These are phyloP conservation scores for Leucophenga montana DNA, from an alignment of 2,888 invertebrate genomes.

Conservation along the genomic window DNA sequence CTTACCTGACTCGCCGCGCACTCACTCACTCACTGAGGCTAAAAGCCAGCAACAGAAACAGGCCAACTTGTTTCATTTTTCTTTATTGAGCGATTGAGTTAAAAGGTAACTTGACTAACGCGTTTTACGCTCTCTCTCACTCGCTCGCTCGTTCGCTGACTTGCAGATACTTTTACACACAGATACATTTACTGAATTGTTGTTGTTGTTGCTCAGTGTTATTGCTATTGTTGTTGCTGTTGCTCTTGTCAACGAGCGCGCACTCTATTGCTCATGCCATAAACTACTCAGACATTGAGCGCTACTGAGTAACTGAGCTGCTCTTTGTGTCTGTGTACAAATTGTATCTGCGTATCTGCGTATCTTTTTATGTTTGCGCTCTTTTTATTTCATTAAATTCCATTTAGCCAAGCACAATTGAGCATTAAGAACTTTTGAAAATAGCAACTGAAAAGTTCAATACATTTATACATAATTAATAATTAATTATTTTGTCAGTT, in stretches of 20 bases:
- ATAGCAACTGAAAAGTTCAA: too few relatives aligned
- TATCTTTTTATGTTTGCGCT: constrained; percentile 20
- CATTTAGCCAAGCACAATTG: constrained; percentile 48
- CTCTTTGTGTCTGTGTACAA: constrained; percentile 10
- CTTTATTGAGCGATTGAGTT: too few relatives aligned
- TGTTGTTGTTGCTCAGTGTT: too few relatives aligned
- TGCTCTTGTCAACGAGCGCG: constrained; percentile 45
- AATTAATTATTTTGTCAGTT: too few relatives aligned
- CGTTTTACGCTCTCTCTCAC: constrained; percentile 34
- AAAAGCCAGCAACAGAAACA: constrained; percentile 51
- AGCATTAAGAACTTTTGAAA: constrained; percentile 33
- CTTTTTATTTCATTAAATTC: constrained; percentile 16
- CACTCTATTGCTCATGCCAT: constrained; percentile 29
- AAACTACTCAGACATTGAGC: not conserved
- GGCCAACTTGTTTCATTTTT: constrained; percentile 31
- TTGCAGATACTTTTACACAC: constrained; percentile 6
- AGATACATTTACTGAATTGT: constrained; percentile 11
- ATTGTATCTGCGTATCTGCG: constrained; percentile 2
- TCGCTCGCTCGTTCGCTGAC: constrained; percentile 23
- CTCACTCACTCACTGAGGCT: constrained; percentile 58
- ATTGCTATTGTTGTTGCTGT: not conserved
- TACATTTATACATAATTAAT: too few relatives aligned
- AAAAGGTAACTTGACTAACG: not conserved
- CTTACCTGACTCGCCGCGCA: constrained; percentile 59
- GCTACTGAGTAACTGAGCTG: not conserved